Percentiles rank a stretch among this genome's conserved stretches.
phyloP scores from a whole-genome alignment of 2,113 vertebrate species.

The Penelope pileata region DNA sequence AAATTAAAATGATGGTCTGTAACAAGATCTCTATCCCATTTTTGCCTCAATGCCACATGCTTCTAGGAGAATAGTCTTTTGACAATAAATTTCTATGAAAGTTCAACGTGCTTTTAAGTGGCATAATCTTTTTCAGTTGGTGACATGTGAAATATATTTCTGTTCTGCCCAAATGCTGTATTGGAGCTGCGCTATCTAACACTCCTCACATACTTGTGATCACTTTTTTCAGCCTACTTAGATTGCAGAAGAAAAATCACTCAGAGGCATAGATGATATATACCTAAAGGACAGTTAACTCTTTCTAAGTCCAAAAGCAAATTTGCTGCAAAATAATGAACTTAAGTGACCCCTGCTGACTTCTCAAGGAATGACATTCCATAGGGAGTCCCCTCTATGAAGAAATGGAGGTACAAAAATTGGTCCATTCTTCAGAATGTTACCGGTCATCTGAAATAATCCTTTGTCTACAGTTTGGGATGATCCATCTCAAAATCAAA shows the following conservation, averaged over 20 bases:
- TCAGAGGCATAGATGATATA: not conserved
- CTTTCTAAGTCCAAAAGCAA: slow-evolving; percentile 1
- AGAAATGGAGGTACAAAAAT: not conserved
- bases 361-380: slow-evolving; percentile 50
- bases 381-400: not conserved
- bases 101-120: not conserved
- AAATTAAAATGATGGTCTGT: not conserved
- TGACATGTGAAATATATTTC: not conserved
- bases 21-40: not conserved
- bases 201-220: not conserved
- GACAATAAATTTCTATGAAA: slow-evolving; percentile 26
- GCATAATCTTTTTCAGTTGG: not conserved
- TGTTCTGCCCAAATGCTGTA: not conserved
- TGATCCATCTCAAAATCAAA: not conserved
- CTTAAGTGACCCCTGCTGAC: slow-evolving; percentile 48
- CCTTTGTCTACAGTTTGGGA: not conserved
- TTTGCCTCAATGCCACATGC: not conserved
- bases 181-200: not conserved
- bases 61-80: not conserved
- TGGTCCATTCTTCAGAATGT: not conserved
- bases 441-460: not conserved
- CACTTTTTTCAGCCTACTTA: not conserved
- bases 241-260: not conserved
- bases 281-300: not conserved
- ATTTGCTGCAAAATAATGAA: slow-evolving; percentile 53